Evolutionary conservation across 2,113 vertebrate species (phyloP), one percentile per base, ranked within the genome.

Genomic region (Neolamprologus brichardi): DNA sequence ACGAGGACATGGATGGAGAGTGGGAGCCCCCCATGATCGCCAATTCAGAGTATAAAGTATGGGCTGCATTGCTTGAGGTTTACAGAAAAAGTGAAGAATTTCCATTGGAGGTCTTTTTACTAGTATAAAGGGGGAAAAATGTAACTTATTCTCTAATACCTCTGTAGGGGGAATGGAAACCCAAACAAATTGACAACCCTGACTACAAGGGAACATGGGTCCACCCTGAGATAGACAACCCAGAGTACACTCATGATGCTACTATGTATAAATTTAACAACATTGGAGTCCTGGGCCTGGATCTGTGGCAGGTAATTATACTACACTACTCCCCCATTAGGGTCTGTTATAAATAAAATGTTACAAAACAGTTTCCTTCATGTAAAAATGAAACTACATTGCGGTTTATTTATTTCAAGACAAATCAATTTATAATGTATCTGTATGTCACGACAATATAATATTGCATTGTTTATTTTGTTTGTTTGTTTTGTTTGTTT

Each of bases 271-370:
- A 96, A 87, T 98, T 96, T 75, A 95, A 96, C 80, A 96, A 94
- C 32, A 95, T 97, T 1, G 96, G 97, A 0, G 90, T 96, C 4
- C 82, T 98, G 4, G 97, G 97, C 17, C 91, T 98, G 79, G 97
- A 97, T 51, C 94, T 98, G 46, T 98, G 97, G 97, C 98, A 98
- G 97, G 97, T 93, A 83, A 84, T 1, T 3, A 46, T 37, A 2
- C 5, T 44, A 72, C 39, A 37, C 8, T n/a, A 7, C 41, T 79
- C 23, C 12, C 17, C 12, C 9, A 12, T 13, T 34, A 5, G 64
- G 7, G 41, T 32, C 7, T 49, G 23, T 46, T 28, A 46, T 46
- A 46, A 46, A 46, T 46, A 44, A 72, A 72, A 44, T 25, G 67
- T 25, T 44, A 18, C 70, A 75, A 17, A 46, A 75, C 9, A 4